Evolutionary conservation across 2,888 invertebrate species (phyloP), one percentile per base, ranked within the genome.

Genomic region (Desoria tigrina): DNA sequence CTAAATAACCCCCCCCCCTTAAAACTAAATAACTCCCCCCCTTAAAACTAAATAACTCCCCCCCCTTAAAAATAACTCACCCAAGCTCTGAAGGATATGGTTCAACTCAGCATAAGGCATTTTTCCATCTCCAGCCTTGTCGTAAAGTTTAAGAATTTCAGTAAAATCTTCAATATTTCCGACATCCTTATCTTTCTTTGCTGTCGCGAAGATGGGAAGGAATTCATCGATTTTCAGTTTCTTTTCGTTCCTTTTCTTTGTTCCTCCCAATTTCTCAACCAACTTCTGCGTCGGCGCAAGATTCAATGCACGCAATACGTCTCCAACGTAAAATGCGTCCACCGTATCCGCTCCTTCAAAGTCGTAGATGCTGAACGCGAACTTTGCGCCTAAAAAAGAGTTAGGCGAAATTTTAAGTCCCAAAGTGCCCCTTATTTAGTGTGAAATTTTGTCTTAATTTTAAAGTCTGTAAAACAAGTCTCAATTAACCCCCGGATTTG

Each of bases 141-240:
- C 99, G 87, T 99, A 99, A 81, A 99, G 88, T 83, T 97, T 98
- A 85, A 99, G 87, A 85, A 96, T 97, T 86, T 99, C 99, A 82
- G 96, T 86, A 88, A 98, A 99, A 86, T 99, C 99, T 81, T 98
- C 98, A 81, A 90, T 94, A 81, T 91, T 90, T 76, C 99, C 99
- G 81, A 91, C 90, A 82, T 99, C 98, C 84, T 98, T 97, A 84
- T 96, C 95, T 85, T 94, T 94, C 84, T 92, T 91, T 79, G 90
- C 85, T 81, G 94, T 93, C 83, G 92, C 88, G 88, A 89, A 98
- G 85, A 99, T 94, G 81, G 99, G 97, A 81, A 98, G 88, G 88
- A 99, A 97, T 86, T 99, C 99, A 80, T 98, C 98, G 78, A 95
- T 80, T 81, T 91, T 89, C 81, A 98, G 82, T 80, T 86, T 86